phyloP scores from a whole-genome alignment of 2,797 vertebrate genomes.

The Furcifer pardalis region DNA sequence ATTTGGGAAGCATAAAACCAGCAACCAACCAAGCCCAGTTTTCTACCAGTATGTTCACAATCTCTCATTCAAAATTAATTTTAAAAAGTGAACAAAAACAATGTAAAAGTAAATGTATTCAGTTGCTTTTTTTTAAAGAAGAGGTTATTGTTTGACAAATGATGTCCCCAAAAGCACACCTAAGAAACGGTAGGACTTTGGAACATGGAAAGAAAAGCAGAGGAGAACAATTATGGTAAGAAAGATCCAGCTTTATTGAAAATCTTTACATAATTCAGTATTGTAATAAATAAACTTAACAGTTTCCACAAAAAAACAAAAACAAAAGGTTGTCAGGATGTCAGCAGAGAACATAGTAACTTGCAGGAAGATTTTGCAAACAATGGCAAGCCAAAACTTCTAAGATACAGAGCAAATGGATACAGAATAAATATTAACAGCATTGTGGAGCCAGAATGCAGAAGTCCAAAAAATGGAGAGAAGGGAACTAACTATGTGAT shows the following conservation, averaged over 20 bases:
- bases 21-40: background rate
- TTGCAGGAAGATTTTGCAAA: conserved; percentile 73
- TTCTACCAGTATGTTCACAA: background rate
- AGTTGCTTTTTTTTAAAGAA: background rate
- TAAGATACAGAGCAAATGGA: conserved; percentile 62
- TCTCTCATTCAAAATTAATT: background rate
- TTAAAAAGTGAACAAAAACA: background rate
- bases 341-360: conserved; percentile 79
- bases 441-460: conserved; percentile 78
- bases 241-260: conserved; percentile 95
- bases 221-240: conserved; percentile 79
- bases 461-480: conserved; percentile 68
- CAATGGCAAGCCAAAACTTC: conserved; percentile 74
- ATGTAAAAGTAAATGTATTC: background rate
- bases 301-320: conserved; percentile 82
- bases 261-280: conserved; percentile 88
- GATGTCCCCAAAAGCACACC: background rate
- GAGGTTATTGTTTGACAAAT: background rate
- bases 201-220: conserved; percentile 44
- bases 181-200: background rate
- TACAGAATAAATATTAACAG: conserved; percentile 90
- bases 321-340: conserved; percentile 72
- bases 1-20: background rate
- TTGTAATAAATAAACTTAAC: conserved; percentile 98
- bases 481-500: conserved; percentile 71